Percentiles rank a stretch among this genome's conserved stretches.
Evolutionary conservation across 2,888 invertebrate genomes (phyloP).

Genomic region (Conistra vaccinii): DNA sequence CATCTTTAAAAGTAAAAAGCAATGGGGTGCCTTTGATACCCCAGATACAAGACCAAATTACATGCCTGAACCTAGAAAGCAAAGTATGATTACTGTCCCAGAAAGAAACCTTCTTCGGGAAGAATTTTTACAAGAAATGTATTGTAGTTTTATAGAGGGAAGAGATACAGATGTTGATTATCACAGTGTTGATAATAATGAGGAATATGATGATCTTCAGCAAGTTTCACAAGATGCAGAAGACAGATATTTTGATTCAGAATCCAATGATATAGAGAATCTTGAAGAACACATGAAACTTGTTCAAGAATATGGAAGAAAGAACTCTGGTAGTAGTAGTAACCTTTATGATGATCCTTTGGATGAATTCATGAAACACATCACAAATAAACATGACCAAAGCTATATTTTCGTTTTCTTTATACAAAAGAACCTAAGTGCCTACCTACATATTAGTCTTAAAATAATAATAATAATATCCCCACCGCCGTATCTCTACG

Average conservation of each 20-base stretch:
- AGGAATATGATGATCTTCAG: constrained; percentile 94
- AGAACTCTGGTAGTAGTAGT: constrained; percentile 68
- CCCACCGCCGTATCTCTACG: too few species aligned
- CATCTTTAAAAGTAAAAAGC: constrained; percentile 69
- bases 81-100: constrained; percentile 86
- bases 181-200: constrained; percentile 94
- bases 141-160: constrained; percentile 95
- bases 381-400: constrained; percentile 76
- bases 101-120: constrained; percentile 93
- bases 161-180: constrained; percentile 96
- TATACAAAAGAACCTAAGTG: background rate
- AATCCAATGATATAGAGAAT: constrained; percentile 92
- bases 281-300: constrained; percentile 84
- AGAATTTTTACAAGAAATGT: constrained; percentile 96
- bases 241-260: constrained; percentile 97
- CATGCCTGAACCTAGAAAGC: constrained; percentile 78
- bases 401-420: constrained; percentile 43
- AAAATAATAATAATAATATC: too few species aligned
- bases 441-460: background rate
- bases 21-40: constrained; percentile 91
- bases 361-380: constrained; percentile 93
- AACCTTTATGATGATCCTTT: constrained; percentile 91
- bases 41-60: constrained; percentile 78
- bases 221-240: constrained; percentile 94
- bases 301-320: constrained; percentile 80